Base-by-base conservation (phyloP, 2,888 invertebrate species). In the Campoletis raptor region DNA sequence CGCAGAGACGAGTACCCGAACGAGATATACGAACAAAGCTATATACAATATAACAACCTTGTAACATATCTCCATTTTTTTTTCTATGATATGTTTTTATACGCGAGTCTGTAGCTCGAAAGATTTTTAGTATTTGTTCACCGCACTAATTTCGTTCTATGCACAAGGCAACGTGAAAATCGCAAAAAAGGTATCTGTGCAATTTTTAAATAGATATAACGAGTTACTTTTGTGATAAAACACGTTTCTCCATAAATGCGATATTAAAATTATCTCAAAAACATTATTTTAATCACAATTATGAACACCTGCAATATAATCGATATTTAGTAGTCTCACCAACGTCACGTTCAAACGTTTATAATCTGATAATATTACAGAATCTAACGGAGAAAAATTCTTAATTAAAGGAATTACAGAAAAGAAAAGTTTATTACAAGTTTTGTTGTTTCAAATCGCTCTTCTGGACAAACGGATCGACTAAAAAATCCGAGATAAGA, bases 41-140 rank as follows among this genome's bases (percentile, higher is more conserved):
- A 70, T 37, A 67, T 48, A 66, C 74, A 70, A 88, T 77, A 81
- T 81, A 84, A 77, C 81, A 89, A 87, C 91, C 91, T 91, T 91
- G 92, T 92, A 92, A 91, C 91, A 88, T 88, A 91, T 92, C 77
- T 86, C 90, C 85, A 88, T 89, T 87, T 77, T 74, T 89, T 88
- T 36, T 48, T 70, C 66, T 73, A 66, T 40, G 12, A 74, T 70
- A 69, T 48, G 45, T 67, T 57, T 54, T 54, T 9, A 76, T 66
- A 36, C 42, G 36, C 24, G 36, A 67, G n/a, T n/a, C n/a, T 21
- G 40, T 70, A 64, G 48, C 64, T 64, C 81, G 54, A 73, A 48
- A 24, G 21, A 64, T n/a, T 30, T 54, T 66, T 73, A 42, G 42
- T 42, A 36, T 72, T 12, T 42, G 40, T 78, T 21, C 6, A 72